Conservation (phyloP, 2,797 vertebrate genomes). For the Coregonus suidteri region DNA sequence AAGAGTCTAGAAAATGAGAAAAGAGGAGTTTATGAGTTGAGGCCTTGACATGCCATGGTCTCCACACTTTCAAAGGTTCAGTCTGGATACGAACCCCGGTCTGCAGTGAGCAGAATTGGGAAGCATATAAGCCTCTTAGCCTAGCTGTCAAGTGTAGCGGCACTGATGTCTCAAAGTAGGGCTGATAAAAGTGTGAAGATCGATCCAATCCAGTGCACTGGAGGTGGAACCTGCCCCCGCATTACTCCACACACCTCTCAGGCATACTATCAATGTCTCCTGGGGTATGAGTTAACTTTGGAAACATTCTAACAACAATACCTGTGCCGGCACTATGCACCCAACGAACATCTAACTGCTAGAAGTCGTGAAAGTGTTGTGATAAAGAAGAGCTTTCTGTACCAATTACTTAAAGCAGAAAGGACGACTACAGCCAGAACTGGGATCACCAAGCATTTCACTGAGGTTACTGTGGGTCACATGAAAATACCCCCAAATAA, state of each 20-base stretch:
- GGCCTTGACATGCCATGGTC: conserved; percentile 16
- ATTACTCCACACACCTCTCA: conserved; percentile 1
- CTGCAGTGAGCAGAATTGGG: conserved; percentile 16
- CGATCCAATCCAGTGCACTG: conserved; percentile 29
- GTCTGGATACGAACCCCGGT: conserved; percentile 28
- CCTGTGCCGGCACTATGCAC: not conserved
- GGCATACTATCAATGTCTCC: not conserved
- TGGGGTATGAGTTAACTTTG: conserved; percentile 5
- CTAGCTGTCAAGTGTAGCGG: conserved; percentile 41
- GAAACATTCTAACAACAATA: conserved; percentile 20
- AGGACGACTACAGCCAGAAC: not conserved
- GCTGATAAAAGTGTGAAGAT: conserved; percentile 36
- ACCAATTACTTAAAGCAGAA: not conserved
- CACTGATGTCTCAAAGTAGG: conserved; percentile 50
- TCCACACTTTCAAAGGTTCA: conserved; percentile 15
- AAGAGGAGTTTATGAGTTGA: not conserved
- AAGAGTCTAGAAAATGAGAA: not conserved
- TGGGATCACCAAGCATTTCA: not conserved
- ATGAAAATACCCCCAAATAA: not conserved
- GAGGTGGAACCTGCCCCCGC: conserved; percentile 9
- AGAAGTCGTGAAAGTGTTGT: not conserved
- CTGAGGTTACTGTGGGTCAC: not conserved
- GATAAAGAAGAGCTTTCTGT: not conserved
- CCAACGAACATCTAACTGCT: not conserved
- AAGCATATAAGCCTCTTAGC: conserved; percentile 52